phyloP scores from a whole-genome alignment of 2,113 vertebrate species.

The Calidris pygmaea region DNA sequence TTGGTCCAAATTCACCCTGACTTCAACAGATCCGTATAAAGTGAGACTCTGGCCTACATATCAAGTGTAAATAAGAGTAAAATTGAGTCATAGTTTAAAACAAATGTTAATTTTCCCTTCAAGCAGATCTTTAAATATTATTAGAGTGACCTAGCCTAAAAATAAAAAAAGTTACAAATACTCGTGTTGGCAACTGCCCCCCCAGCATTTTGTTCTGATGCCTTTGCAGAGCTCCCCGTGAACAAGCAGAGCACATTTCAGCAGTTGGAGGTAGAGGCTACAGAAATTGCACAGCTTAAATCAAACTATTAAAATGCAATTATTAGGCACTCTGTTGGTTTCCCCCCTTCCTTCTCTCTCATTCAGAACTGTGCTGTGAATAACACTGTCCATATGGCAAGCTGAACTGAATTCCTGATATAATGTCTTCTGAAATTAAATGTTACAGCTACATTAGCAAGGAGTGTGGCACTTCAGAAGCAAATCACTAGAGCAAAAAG shows the following conservation, averaged over 20 bases:
- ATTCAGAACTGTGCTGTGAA: background rate
- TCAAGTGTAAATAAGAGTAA: slow-evolving; percentile 20
- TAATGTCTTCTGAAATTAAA: background rate
- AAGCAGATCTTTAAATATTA: background rate
- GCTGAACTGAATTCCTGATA: background rate
- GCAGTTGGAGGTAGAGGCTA: background rate
- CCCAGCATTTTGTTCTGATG: background rate
- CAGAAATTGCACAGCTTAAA: background rate
- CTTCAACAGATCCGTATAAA: background rate
- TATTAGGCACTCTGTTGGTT: background rate
- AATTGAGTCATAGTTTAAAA: slow-evolving; percentile 12
- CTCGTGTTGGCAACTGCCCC: background rate
- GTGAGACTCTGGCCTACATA: background rate
- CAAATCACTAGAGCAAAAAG: background rate
- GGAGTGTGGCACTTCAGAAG: background rate
- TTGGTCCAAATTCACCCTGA: background rate
- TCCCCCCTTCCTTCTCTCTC: background rate
- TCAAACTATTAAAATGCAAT: background rate
- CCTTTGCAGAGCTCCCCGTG: background rate
- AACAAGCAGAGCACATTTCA: background rate
- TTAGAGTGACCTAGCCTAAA: slow-evolving; percentile 19
- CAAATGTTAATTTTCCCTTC: background rate
- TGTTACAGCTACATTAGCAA: background rate
- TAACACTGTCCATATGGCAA: background rate
- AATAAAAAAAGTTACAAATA: background rate